Conservation (phyloP, 2,888 invertebrate species). For the Nomada goodeniana region DNA sequence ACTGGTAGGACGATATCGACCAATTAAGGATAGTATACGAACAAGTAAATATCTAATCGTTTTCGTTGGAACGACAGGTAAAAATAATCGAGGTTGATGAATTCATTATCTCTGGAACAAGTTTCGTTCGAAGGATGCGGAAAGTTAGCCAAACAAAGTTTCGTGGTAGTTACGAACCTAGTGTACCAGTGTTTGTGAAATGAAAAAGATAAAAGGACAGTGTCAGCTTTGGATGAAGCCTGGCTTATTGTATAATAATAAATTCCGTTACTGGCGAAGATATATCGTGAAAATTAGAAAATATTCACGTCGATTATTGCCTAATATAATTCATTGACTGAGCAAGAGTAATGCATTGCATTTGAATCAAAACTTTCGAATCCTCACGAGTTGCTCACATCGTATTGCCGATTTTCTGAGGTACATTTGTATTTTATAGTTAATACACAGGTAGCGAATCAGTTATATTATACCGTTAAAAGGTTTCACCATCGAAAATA, state of each 20-base stretch:
- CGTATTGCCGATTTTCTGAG: background rate
- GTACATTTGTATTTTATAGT: background rate
- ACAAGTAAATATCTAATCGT: background rate
- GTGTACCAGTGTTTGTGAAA: background rate
- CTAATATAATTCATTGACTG: background rate
- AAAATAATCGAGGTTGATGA: slow-evolving; percentile 9
- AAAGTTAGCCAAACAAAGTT: background rate
- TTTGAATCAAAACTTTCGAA: background rate
- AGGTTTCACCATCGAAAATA: too few relatives aligned
- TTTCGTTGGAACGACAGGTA: background rate
- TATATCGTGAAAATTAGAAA: background rate
- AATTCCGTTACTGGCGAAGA: background rate
- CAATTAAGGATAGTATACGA: background rate
- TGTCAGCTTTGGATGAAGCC: background rate
- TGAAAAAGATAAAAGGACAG: background rate
- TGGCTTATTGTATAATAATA: too few relatives aligned
- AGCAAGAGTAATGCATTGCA: background rate
- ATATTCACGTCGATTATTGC: background rate
- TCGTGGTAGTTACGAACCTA: background rate
- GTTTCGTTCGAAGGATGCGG: background rate
- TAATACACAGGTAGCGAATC: too few relatives aligned
- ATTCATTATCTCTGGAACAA: background rate
- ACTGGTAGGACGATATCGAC: background rate
- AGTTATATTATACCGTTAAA: too few relatives aligned
- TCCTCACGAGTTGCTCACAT: background rate